These are phyloP conservation scores for Corvus moneduloides DNA, from an alignment of 2,113 vertebrate species.

Conservation along the genomic window DNA sequence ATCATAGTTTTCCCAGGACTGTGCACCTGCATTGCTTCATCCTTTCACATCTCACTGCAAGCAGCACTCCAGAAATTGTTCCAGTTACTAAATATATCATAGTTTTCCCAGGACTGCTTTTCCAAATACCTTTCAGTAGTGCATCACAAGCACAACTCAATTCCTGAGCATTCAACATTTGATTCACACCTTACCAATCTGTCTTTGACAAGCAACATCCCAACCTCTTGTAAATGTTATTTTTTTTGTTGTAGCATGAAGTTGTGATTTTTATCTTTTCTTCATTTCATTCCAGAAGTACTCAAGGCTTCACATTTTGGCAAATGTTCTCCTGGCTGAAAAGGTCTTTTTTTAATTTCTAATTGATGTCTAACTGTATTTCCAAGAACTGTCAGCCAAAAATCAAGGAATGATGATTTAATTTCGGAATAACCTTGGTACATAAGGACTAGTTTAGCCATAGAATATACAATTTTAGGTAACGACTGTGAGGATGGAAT, in stretches of 20 bases:
- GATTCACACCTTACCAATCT: not conserved
- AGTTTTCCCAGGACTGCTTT: not conserved
- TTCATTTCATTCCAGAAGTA: not conserved
- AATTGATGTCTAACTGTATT: not conserved
- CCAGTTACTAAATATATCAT: not conserved
- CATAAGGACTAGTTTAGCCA: not conserved
- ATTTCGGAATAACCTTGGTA: not conserved
- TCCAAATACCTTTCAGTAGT: not conserved
- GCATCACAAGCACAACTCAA: not conserved
- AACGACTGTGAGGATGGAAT: not conserved
- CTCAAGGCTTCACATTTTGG: not conserved
- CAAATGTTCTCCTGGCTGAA: not conserved
- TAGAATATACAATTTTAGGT: not conserved
- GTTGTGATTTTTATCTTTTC: not conserved
- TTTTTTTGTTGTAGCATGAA: not conserved
- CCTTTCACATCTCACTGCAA: not conserved
- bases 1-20: not conserved
- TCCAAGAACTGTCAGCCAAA: not conserved
- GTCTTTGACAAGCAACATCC: not conserved
- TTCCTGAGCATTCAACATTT: not conserved
- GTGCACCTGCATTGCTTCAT: not conserved
- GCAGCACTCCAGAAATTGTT: not conserved
- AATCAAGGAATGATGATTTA: not conserved
- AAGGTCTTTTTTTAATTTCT: not conserved
- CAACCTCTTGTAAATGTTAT: not conserved